Evolutionary conservation across 2,797 vertebrate species (phyloP), one percentile per base, ranked within the genome.

Genomic region (Acipenser oxyrinchus): DNA sequence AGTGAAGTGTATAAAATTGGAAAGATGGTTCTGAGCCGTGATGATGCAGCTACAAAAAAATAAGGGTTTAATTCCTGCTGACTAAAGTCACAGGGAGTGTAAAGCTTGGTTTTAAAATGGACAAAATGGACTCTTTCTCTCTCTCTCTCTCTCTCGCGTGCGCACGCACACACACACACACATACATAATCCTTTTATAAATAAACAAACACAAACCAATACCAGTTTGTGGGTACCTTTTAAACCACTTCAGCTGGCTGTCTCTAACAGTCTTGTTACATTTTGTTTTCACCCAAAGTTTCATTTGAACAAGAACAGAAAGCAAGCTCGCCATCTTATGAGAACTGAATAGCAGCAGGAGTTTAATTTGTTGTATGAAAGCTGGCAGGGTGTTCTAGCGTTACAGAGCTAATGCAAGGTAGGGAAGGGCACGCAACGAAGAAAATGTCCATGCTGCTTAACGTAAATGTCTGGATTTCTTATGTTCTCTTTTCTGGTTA

Each of bases 351-450:
- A 9, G 68, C 62, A 48, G 60, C 50, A 48, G 53, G 66, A 71
- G 58, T 69, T 74, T 71, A 61, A 75, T 82, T 77, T 75, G 75
- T 78, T 64, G 67, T 37, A 48, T 23, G 70, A 71, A 73, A 66
- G 71, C 72, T 67, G 58, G 71, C 48, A 7, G 60, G 7, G 13
- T 15, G 55, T 68, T 51, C 55, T 70, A 66, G 66, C 6, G 60
- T 48, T 53, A 60, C 60, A 53, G 69, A 55, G 48, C 37, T 68
- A 58, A 23, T 58, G 49, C 18, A 71, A 65, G 66, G 15, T 48
- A 60, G 37, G 53, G 55, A 6, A 60, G 37, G 53, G 55, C 8
- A 48, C 55, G 37, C 7, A 6, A 48, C 50, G 37, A 51, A 50
- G 15, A 49, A 68, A 15, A 62, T 66, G 66, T 68, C 74, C 66